phyloP scores from a whole-genome alignment of 2,113 vertebrate species.

The Pavo muticus region DNA sequence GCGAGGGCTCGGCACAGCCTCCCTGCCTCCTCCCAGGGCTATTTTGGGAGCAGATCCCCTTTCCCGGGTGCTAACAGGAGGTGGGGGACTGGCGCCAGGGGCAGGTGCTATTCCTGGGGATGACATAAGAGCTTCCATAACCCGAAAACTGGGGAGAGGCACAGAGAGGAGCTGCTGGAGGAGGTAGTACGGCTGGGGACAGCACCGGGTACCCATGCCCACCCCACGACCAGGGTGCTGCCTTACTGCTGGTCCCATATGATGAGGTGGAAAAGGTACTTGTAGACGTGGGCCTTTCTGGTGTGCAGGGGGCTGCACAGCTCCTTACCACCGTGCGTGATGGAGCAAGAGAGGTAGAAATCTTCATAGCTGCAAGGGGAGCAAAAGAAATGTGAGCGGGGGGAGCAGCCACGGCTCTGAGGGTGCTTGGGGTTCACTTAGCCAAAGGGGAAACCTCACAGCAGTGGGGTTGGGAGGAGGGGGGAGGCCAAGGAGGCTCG shows the following conservation, averaged over 20 bases:
- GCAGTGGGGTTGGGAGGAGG: not conserved
- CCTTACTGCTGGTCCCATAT: constrained; percentile 97
- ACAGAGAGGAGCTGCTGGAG: not conserved
- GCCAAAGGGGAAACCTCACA: not conserved
- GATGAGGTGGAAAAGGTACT: constrained; percentile 97
- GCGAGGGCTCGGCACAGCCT: not conserved
- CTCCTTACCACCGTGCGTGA: constrained; percentile 92
- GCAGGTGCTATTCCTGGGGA: not conserved
- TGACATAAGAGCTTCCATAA: constrained; percentile 7
- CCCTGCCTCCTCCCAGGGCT: constrained; percentile 21
- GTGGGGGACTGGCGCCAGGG: not conserved
- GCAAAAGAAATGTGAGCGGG: not conserved
- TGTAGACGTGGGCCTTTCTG: constrained; percentile 89
- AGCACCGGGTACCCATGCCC: not conserved
- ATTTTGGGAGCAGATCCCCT: constrained; percentile 68
- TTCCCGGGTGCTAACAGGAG: not conserved
- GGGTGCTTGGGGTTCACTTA: not conserved
- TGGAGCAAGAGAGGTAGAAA: constrained; percentile 96
- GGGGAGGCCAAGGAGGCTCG: not conserved
- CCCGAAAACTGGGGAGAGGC: accelerated
- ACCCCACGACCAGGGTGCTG: not conserved
- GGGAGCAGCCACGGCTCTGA: not conserved
- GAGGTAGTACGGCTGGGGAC: not conserved
- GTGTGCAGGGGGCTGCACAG: constrained; percentile 93
- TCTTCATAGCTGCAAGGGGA: constrained; percentile 88